Evolutionary conservation across 2,888 invertebrate species (phyloP).

Genomic region (Argyresthia albistria): DNA sequence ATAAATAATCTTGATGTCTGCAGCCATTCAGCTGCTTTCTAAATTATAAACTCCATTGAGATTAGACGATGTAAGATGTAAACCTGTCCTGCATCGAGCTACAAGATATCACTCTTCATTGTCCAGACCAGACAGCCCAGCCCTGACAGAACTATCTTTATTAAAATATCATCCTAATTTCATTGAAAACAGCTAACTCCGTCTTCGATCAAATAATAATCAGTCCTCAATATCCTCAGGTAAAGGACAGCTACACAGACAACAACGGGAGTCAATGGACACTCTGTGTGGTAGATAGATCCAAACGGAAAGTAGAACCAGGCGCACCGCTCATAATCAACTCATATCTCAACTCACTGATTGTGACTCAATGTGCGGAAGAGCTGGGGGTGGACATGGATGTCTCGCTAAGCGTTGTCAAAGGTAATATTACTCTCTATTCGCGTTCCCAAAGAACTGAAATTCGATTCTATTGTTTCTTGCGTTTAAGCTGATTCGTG

Average conservation of each 20-base stretch:
- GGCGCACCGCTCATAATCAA: constrained; percentile 68
- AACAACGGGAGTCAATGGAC: constrained; percentile 80
- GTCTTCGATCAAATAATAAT: too few relatives aligned
- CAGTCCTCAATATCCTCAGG: constrained; percentile 33
- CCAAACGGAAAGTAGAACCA: constrained; percentile 28
- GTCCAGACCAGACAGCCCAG: too few relatives aligned
- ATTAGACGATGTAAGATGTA: not conserved
- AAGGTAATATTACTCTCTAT: constrained; percentile 37
- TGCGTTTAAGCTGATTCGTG: too few relatives aligned
- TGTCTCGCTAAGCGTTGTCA: constrained; percentile 73
- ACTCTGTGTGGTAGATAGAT: constrained; percentile 65
- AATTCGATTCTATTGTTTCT: too few relatives aligned
- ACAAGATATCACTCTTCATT: not conserved
- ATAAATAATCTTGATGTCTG: too few relatives aligned
- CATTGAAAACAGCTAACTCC: too few relatives aligned
- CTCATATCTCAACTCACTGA: constrained; percentile 78
- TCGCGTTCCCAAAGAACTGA: not conserved
- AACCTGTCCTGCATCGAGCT: not conserved
- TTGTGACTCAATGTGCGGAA: constrained; percentile 66
- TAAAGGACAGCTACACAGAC: constrained; percentile 79
- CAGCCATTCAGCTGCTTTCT: too few relatives aligned
- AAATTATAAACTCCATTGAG: too few relatives aligned
- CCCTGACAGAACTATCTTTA: too few relatives aligned
- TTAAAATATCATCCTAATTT: too few relatives aligned
- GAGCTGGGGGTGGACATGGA: constrained; percentile 68